These are phyloP conservation scores for Octodon degus DNA, from an alignment of 2,113 vertebrate genomes.

Conservation along the genomic window DNA sequence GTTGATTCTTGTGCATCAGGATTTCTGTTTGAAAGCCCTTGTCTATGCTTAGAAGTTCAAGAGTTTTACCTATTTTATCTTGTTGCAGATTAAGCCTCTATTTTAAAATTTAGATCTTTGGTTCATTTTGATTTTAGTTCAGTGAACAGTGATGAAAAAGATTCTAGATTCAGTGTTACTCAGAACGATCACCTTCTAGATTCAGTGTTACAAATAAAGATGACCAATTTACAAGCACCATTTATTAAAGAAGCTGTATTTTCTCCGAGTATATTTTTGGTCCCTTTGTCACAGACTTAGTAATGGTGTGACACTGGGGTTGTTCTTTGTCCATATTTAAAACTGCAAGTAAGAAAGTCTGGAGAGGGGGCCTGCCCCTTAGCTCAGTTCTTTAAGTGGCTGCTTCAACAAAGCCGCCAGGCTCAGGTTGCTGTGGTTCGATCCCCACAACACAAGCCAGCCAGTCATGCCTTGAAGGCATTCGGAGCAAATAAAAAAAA, in stretches of 20 bases:
- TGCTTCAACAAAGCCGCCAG: too few species aligned
- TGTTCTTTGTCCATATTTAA: not conserved
- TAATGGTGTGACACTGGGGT: not conserved
- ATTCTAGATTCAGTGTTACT: not conserved
- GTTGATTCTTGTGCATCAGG: not conserved
- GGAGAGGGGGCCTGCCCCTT: too few species aligned
- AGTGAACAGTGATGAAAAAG: not conserved
- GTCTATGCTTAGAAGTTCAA: not conserved
- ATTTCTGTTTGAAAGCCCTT: not conserved
- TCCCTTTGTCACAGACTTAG: not conserved
- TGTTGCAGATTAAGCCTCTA: not conserved
- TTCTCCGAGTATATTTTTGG: not conserved
- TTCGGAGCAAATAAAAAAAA: too few species aligned
- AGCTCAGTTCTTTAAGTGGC: too few species aligned
- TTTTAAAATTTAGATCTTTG: not conserved
- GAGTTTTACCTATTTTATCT: not conserved
- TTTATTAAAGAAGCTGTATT: not conserved
- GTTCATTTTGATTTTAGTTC: not conserved
- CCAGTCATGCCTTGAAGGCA: too few species aligned
- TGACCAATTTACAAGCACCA: not conserved
- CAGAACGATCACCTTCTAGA: not conserved
- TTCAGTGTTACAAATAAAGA: not conserved
- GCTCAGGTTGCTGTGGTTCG: too few species aligned
- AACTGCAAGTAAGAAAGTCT: not conserved
- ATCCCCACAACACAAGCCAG: too few species aligned